These are phyloP conservation scores for Oryzias celebensis DNA, from an alignment of 2,113 vertebrate genomes.

Conservation along the genomic window DNA sequence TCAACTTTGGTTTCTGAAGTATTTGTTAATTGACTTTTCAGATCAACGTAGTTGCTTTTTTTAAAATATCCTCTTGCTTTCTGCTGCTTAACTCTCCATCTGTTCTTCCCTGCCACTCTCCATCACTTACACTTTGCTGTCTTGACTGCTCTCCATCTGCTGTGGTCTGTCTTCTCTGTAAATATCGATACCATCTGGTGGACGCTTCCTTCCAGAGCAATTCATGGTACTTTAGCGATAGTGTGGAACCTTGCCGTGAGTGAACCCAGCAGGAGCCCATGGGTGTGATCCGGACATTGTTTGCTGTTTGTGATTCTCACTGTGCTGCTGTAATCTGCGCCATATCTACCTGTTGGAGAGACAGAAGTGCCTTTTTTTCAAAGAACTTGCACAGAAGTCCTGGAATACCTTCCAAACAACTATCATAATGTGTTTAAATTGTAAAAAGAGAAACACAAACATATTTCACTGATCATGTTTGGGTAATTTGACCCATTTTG, in stretches of 20 bases:
- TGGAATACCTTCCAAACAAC: too few relatives aligned
- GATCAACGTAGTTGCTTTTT: conserved; percentile 1
- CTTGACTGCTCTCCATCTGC: conserved; percentile 44
- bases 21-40: conserved; percentile 1
- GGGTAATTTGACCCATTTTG: too few relatives aligned
- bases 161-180: conserved; percentile 46
- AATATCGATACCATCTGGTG: conserved; percentile 63
- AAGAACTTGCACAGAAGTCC: too few relatives aligned
- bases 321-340: conserved; percentile 7
- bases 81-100: conserved; percentile 42
- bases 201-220: conserved; percentile 39
- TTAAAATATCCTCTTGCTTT: conserved; percentile 11
- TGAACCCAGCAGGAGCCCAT: conserved; percentile 16
- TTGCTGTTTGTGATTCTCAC: conserved; percentile 23
- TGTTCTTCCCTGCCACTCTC: conserved; percentile 40
- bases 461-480: too few relatives aligned
- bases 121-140: conserved; percentile 42
- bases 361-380: too few relatives aligned
- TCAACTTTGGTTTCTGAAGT: not conserved
- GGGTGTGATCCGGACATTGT: conserved; percentile 35
- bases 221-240: conserved; percentile 26
- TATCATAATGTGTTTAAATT: too few relatives aligned
- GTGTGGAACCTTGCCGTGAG: conserved; percentile 17
- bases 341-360: not conserved
- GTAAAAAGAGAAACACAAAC: too few relatives aligned